Percentiles rank a stretch among this genome's conserved stretches.
Conservation (phyloP, 2,113 vertebrate genomes). For the Pygoscelis adeliae region DNA sequence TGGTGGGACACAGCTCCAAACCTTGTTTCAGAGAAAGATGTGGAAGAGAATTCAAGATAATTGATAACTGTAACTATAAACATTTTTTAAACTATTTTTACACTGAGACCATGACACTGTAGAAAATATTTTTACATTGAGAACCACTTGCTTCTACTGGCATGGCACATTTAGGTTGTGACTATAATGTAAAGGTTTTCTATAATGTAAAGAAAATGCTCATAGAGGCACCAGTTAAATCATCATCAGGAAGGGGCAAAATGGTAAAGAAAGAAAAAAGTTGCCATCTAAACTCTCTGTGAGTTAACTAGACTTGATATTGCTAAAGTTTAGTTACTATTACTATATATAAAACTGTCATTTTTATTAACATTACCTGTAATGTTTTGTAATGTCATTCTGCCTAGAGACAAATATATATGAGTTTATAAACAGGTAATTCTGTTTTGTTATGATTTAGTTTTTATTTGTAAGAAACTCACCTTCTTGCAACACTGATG, state of each 20-base stretch:
- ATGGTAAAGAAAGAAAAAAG: background rate
- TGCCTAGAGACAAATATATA: slow-evolving; percentile 38
- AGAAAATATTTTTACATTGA: background rate
- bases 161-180: background rate
- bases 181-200: background rate
- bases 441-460: slow-evolving; percentile 59
- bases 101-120: background rate
- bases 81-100: background rate
- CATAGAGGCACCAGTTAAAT: background rate
- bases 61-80: background rate
- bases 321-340: background rate
- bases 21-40: background rate
- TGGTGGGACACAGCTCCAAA: background rate
- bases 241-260: background rate
- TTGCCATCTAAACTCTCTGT: background rate
- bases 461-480: slow-evolving; percentile 56
- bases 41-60: background rate
- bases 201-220: background rate
- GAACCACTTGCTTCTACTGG: background rate
- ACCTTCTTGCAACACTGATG: slow-evolving; percentile 40
- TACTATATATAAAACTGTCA: background rate
- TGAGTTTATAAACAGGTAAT: slow-evolving; percentile 48
- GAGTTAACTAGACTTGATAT: background rate
- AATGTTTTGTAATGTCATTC: slow-evolving; percentile 46
- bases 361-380: slow-evolving; percentile 27